phyloP scores from a whole-genome alignment of 2,113 vertebrate species.

The Cynopterus brachyotis region DNA sequence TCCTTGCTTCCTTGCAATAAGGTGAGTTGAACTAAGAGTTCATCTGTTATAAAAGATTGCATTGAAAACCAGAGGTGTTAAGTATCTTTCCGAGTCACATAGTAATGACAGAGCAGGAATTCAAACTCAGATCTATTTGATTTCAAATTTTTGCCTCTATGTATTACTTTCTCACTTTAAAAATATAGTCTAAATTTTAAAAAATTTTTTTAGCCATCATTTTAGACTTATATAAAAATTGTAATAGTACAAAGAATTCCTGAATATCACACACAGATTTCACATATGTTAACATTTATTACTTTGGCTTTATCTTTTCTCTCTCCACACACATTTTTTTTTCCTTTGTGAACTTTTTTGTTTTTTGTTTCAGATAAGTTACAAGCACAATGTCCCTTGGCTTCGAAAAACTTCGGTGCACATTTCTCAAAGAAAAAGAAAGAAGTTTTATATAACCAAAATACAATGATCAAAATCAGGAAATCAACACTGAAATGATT shows the following conservation, averaged over 20 bases:
- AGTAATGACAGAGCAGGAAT: not conserved
- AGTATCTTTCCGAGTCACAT: not conserved
- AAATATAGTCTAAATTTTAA: not conserved
- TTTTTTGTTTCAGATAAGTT: not conserved
- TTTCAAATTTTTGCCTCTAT: not conserved
- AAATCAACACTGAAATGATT: not conserved
- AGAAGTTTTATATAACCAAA: not conserved
- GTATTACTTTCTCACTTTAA: conserved; percentile 12
- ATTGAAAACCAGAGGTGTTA: not conserved
- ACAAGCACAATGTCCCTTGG: not conserved
- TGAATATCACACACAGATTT: not conserved
- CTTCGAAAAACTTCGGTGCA: not conserved
- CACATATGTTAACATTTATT: conserved; percentile 23
- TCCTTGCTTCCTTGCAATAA: not conserved
- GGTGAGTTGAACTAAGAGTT: not conserved
- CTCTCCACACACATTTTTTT: not conserved
- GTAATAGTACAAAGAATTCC: conserved; percentile 2
- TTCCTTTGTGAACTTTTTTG: not conserved
- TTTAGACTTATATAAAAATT: conserved; percentile 43
- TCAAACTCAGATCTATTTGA: conserved; percentile 4
- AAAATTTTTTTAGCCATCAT: not conserved
- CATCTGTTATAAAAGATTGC: not conserved
- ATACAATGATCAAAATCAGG: not conserved
- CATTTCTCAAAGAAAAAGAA: not conserved
- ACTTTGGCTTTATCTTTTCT: not conserved